These are phyloP conservation scores for Puffinus mauretanicus DNA, from an alignment of 2,113 vertebrate genomes.

Conservation along the genomic window DNA sequence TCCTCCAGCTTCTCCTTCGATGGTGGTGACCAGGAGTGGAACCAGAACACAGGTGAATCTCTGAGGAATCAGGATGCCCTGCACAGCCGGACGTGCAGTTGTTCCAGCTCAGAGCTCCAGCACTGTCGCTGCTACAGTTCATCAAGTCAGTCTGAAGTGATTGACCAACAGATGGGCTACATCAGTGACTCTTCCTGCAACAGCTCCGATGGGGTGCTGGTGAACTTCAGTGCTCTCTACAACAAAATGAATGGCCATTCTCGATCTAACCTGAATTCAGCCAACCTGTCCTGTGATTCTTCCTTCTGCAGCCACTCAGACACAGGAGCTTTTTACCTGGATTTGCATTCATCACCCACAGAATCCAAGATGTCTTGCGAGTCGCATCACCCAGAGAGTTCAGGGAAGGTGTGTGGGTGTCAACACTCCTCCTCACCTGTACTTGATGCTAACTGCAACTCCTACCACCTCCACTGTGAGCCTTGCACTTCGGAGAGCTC, in stretches of 20 bases:
- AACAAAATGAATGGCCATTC: slow-evolving; percentile 86
- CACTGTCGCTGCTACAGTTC: slow-evolving; percentile 83
- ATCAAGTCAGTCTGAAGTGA: slow-evolving; percentile 79
- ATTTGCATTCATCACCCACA: slow-evolving; percentile 89
- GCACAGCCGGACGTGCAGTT: slow-evolving; percentile 73
- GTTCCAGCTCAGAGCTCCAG: slow-evolving; percentile 71
- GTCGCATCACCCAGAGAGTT: slow-evolving; percentile 69
- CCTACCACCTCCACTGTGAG: slow-evolving; percentile 83
- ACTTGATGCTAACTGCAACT: slow-evolving; percentile 95
- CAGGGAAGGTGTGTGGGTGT: slow-evolving; percentile 76
- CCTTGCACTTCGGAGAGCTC: slow-evolving; percentile 71
- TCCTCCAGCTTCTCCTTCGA: slow-evolving; percentile 87
- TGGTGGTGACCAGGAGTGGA: slow-evolving; percentile 88
- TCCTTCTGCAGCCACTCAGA: slow-evolving; percentile 84
- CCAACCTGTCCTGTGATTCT: slow-evolving; percentile 80
- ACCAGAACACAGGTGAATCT: slow-evolving; percentile 75
- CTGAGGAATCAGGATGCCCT: slow-evolving; percentile 72
- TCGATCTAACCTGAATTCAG: slow-evolving; percentile 86
- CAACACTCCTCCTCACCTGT: slow-evolving; percentile 80
- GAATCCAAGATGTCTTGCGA: slow-evolving; percentile 81
- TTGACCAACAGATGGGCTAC: slow-evolving; percentile 85
- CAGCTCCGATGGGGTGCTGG: slow-evolving; percentile 91
- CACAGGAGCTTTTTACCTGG: slow-evolving; percentile 91
- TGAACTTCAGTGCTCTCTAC: slow-evolving; percentile 96
- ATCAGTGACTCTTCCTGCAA: slow-evolving; percentile 95